phyloP scores from a whole-genome alignment of 2,113 vertebrate species.

The Ameiurus melas region DNA sequence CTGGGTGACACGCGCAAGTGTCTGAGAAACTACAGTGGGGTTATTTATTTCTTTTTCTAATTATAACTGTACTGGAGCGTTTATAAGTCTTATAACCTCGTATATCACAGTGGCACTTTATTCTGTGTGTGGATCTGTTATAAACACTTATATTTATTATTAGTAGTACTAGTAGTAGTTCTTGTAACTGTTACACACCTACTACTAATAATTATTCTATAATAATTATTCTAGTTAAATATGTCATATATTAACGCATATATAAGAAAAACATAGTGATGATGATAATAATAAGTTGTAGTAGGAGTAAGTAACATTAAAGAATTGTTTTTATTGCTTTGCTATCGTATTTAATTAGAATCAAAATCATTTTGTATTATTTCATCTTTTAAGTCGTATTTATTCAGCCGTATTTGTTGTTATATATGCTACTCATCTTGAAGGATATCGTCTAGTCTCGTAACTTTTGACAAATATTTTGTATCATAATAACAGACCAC shows the following conservation, averaged over 20 bases:
- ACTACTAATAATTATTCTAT: neutral
- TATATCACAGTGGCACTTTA: neutral
- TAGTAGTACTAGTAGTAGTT: neutral
- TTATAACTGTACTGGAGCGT: neutral
- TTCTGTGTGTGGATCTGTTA: too few species aligned
- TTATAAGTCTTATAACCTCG: neutral
- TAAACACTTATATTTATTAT: neutral
- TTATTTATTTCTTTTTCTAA: neutral
- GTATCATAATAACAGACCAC: too few species aligned
- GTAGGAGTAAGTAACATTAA: too few species aligned
- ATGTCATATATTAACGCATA: too few species aligned
- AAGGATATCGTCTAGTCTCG: neutral
- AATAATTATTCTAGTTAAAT: neutral
- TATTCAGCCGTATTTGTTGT: neutral
- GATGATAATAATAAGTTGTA: neutral
- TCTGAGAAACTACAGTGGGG: neutral
- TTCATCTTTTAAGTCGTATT: too few species aligned
- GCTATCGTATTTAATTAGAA: too few species aligned
- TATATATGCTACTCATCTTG: neutral
- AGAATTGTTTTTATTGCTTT: neutral
- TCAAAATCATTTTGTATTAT: too few species aligned
- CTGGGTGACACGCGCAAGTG: neutral
- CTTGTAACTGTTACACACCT: neutral
- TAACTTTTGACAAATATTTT: too few species aligned
- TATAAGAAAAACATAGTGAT: too few species aligned